Evolutionary conservation across 2,888 invertebrate genomes (phyloP), one percentile per base, ranked within the genome.

Genomic region (Volucella inflata): DNA sequence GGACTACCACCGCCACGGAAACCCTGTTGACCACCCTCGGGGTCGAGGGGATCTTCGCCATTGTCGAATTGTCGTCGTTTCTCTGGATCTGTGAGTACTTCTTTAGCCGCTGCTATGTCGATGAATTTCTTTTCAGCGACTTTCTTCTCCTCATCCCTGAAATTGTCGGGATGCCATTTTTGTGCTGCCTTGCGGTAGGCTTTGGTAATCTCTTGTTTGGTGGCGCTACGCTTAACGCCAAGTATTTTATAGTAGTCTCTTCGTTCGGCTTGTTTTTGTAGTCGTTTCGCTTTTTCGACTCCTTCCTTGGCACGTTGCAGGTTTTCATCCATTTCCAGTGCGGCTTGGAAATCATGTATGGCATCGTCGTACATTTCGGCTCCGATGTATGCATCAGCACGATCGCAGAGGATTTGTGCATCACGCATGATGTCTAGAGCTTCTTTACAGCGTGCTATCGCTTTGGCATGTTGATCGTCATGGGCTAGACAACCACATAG

Each of bases 151-250:
- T 97, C 96, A 11, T 95, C 96, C 64, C 94, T 94, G 92, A 95
- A 99, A 93, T 97, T 98, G 93, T 99, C 99, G 0, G 99, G 99
- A 93, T 99, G 99, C 99, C 99, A 99, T 92, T 98, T 97, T 92
- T 98, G 98, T 12, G 99, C 99, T 67, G 97, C 95, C 93, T 98
- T 98, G 88, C 99, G 95, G 92, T 99, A 99, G 16, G 98, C 99
- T 93, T 99, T 99, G 12, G 95, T 93, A 53, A 99, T 97, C 91
- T 99, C 98, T 90, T 96, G 96, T 93, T 99, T 99, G 62, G 93
- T 95, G 2, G 99, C 99, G 67, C 95, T 95, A 90, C 98, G 94
- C 90, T 96, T 96, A 1, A 99, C 98, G 12, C 96, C 97, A 38
- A 91, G 80, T 2, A 91, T 91, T 93, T 99, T 99, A 92, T 99